Evolutionary conservation across 2,797 vertebrate genomes (phyloP).

Genomic region (Serranus cabrilla): DNA sequence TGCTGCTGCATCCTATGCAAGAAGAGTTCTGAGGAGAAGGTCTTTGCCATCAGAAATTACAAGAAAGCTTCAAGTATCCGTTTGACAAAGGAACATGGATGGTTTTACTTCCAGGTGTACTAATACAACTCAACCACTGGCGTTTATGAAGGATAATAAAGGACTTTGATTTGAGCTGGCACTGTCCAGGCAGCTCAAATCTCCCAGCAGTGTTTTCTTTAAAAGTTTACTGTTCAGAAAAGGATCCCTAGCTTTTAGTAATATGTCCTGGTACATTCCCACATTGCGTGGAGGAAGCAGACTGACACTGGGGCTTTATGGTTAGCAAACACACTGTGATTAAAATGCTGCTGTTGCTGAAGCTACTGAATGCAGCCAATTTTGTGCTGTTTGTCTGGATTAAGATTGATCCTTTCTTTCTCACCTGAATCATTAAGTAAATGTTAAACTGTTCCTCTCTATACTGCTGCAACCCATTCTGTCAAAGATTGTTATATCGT

Average conservation of each 20-base stretch:
- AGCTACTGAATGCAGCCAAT: conserved; percentile 1
- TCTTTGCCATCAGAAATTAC: conserved; percentile 13
- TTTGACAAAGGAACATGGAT: conserved; percentile 4
- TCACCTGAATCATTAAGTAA: conserved; percentile 21
- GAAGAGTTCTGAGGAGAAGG: conserved; percentile 11
- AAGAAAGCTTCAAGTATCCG: conserved; percentile 16
- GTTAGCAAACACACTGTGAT: conserved; percentile 47
- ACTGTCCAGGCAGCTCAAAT: conserved; percentile 33
- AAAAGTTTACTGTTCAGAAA: conserved; percentile 5
- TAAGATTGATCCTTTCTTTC: conserved; percentile 21
- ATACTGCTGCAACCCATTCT: conserved; percentile 2
- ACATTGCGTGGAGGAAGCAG: background rate
- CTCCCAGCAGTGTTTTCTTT: conserved; percentile 24
- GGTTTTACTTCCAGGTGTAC: conserved; percentile 11
- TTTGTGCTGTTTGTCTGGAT: conserved; percentile 30
- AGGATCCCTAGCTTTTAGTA: conserved; percentile 13
- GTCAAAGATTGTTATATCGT: conserved; percentile 28
- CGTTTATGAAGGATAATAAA: background rate
- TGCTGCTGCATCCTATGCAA: conserved; percentile 1
- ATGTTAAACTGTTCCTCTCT: background rate
- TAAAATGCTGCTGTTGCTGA: conserved; percentile 11
- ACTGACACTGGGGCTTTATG: background rate
- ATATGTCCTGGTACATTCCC: conserved; percentile 11
- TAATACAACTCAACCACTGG: conserved; percentile 5
- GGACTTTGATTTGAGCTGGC: background rate